Evolutionary conservation across 2,888 invertebrate species (phyloP).

Genomic region (Macrophya annulata): DNA sequence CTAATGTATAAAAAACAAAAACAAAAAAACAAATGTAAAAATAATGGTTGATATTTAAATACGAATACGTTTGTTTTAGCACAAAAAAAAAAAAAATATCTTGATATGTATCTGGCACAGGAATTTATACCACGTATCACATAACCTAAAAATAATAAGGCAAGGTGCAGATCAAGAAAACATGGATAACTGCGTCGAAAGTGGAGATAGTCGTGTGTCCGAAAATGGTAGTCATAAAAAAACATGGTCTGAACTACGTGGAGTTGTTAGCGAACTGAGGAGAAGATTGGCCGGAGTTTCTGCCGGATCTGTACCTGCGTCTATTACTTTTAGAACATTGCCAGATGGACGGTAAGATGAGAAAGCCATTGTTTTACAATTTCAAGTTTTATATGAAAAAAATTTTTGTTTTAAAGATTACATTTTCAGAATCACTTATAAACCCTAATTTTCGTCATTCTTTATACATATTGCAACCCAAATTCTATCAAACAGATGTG

Average conservation of each 20-base stretch:
- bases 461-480: neutral
- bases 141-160: constrained; percentile 53
- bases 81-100: neutral
- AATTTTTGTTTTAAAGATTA: neutral
- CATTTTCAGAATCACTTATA: neutral
- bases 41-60: constrained; percentile 1
- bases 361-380: neutral
- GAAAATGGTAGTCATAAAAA: constrained; percentile 66
- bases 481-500: neutral
- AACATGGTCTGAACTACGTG: constrained; percentile 91
- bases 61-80: constrained; percentile 20
- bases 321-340: constrained; percentile 90
- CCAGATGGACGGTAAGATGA: constrained; percentile 84
- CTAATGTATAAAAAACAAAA: constrained; percentile 37
- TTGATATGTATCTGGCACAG: constrained; percentile 52
- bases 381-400: neutral
- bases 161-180: constrained; percentile 19
- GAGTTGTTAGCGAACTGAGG: constrained; percentile 90
- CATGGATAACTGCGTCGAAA: constrained; percentile 70
- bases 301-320: constrained; percentile 89
- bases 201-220: constrained; percentile 59
- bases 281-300: constrained; percentile 90
- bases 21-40: neutral
- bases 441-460: constrained; percentile 23
- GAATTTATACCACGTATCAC: constrained; percentile 54